Percentiles rank a stretch among this genome's conserved stretches.
These are phyloP conservation scores for Diabrotica virgifera DNA, from an alignment of 1,140 invertebrate genomes.

Conservation along the genomic window DNA sequence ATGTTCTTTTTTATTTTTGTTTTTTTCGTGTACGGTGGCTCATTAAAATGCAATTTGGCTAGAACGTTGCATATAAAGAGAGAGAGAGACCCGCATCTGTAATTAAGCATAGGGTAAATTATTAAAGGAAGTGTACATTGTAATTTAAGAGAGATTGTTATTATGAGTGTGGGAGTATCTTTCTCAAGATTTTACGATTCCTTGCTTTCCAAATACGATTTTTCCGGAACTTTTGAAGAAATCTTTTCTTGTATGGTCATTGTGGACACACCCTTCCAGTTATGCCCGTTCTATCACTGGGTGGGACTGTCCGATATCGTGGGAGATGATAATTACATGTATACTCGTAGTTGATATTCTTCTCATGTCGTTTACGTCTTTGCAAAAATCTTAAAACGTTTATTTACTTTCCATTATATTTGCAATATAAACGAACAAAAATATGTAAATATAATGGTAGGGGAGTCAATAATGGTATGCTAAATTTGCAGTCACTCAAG, in stretches of 20 bases:
- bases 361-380: no score
- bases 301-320: no score
- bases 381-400: no score
- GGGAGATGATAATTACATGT: no score
- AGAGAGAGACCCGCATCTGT: constrained; percentile 13
- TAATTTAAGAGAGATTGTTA: constrained; percentile 13
- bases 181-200: background rate
- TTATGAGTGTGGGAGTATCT: constrained; percentile 10
- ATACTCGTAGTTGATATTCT: no score
- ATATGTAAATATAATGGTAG: no score
- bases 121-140: constrained; percentile 15
- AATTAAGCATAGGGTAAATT: constrained; percentile 11
- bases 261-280: background rate
- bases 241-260: background rate
- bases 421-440: no score
- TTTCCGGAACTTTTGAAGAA: background rate
- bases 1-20: background rate
- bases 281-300: no score
- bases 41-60: constrained; percentile 16
- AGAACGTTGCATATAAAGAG: constrained; percentile 4
- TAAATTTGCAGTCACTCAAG: no score
- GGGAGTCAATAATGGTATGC: no score
- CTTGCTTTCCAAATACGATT: background rate
- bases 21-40: constrained; percentile 12
- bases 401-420: no score